Percentiles rank a stretch among this genome's conserved stretches.
These are phyloP conservation scores for Jaculus jaculus DNA, from an alignment of 2,113 vertebrate species.

Conservation along the genomic window DNA sequence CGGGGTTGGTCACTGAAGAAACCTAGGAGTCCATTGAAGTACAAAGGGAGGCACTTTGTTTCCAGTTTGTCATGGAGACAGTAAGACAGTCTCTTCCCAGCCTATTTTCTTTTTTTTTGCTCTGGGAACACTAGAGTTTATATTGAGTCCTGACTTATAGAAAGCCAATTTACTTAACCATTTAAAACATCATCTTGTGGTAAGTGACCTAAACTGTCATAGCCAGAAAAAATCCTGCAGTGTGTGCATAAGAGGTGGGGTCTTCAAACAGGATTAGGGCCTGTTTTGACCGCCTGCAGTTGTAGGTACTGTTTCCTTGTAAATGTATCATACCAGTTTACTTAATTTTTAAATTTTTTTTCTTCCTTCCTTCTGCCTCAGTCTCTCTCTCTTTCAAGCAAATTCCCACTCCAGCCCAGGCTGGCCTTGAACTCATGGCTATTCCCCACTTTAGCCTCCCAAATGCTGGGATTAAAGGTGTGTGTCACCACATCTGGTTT, in stretches of 20 bases:
- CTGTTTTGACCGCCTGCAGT: neutral
- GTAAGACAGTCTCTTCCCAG: neutral
- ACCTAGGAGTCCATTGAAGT: neutral
- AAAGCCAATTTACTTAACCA: neutral
- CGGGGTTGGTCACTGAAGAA: neutral
- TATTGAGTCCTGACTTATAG: neutral
- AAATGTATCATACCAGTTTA: neutral
- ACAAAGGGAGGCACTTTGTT: neutral
- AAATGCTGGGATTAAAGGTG: too few relatives aligned
- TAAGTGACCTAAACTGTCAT: neutral
- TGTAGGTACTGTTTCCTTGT: constrained; percentile 26
- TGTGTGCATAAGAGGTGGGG: neutral
- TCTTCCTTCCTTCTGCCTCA: neutral
- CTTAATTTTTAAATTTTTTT: neutral
- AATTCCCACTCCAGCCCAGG: too few relatives aligned
- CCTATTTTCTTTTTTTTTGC: neutral
- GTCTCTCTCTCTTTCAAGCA: too few relatives aligned
- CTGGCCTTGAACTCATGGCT: too few relatives aligned
- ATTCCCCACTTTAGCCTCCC: too few relatives aligned
- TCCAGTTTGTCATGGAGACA: neutral
- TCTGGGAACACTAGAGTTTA: neutral
- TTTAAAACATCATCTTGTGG: neutral
- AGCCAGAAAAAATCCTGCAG: neutral
- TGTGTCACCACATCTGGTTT: neutral
- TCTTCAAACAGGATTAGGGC: neutral